Percentiles rank a stretch among this genome's conserved stretches.
Conservation (phyloP, 1,140 invertebrate genomes). For the Prorops nasuta region DNA sequence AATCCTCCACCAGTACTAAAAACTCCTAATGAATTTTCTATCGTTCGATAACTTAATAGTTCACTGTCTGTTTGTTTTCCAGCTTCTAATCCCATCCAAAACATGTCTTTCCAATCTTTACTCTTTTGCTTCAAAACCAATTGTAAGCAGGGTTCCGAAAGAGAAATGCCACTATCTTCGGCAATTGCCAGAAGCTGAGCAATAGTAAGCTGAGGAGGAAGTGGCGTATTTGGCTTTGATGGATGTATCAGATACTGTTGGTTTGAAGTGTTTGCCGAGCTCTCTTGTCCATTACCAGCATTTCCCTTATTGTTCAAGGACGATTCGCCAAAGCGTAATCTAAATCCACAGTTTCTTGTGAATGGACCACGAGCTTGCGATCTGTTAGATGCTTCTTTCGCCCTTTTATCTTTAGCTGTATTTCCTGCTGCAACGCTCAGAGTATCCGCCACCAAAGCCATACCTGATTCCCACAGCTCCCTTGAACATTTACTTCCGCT, state of each 20-base stretch:
- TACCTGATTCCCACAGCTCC: slow-evolving; percentile 54
- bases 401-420: slow-evolving; percentile 79
- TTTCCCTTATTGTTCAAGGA: slow-evolving; percentile 36
- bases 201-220: slow-evolving; percentile 62
- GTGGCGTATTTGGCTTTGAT: slow-evolving; percentile 51
- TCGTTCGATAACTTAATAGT: slow-evolving; percentile 45
- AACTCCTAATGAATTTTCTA: slow-evolving; percentile 72
- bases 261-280: slow-evolving; percentile 28
- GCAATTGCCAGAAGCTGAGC: slow-evolving; percentile 63
- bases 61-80: slow-evolving; percentile 33
- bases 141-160: slow-evolving; percentile 60
- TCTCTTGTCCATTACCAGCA: slow-evolving; percentile 25
- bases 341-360: no score
- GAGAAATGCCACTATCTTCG: slow-evolving; percentile 57
- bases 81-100: slow-evolving; percentile 29
- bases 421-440: slow-evolving; percentile 78
- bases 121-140: slow-evolving; percentile 46
- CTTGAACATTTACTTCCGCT: slow-evolving; percentile 38
- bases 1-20: slow-evolving; percentile 86
- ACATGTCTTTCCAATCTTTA: slow-evolving; percentile 46
- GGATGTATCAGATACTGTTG: slow-evolving; percentile 53
- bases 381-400: slow-evolving; percentile 72
- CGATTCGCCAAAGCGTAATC: no score
- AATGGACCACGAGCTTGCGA: slow-evolving; percentile 46
- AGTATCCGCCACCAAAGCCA: slow-evolving; percentile 59